These are phyloP conservation scores for Orchestes rusci DNA, from an alignment of 2,888 invertebrate genomes.

Conservation along the genomic window DNA sequence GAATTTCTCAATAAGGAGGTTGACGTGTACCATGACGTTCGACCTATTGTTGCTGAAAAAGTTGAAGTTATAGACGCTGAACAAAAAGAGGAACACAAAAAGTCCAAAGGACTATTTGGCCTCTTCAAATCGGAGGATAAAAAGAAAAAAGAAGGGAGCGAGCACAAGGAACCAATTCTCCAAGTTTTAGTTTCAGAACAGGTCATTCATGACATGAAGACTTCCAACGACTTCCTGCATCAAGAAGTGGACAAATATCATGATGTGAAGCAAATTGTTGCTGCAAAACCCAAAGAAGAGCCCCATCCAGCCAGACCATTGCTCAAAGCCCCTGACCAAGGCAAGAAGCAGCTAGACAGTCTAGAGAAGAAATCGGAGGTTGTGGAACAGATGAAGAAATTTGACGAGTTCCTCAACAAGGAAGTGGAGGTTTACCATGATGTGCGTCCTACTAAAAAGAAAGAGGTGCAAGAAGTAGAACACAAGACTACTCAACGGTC, in stretches of 20 bases:
- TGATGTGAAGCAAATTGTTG: slow-evolving; percentile 10
- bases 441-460: slow-evolving; percentile 20
- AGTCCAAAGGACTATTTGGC: slow-evolving; percentile 20
- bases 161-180: slow-evolving; percentile 2
- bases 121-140: slow-evolving; percentile 21
- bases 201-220: slow-evolving; percentile 29
- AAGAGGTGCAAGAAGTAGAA: not conserved
- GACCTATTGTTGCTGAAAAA: slow-evolving; percentile 13
- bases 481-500: slow-evolving; percentile 10
- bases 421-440: slow-evolving; percentile 29
- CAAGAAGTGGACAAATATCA: slow-evolving; percentile 24
- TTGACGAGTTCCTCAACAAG: slow-evolving; percentile 16
- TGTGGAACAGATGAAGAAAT: slow-evolving; percentile 24
- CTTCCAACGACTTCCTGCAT: slow-evolving; percentile 20
- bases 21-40: slow-evolving; percentile 27
- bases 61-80: slow-evolving; percentile 2
- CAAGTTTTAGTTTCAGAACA: slow-evolving; percentile 27
- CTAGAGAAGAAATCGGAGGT: no score
- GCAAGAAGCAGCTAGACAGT: no score
- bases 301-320: no score
- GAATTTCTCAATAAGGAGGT: slow-evolving; percentile 29
- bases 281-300: not conserved
- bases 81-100: slow-evolving; percentile 19
- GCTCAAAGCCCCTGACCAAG: no score
- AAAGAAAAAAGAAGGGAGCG: slow-evolving; percentile 2